phyloP scores from a whole-genome alignment of 2,113 vertebrate genomes.

The Chinchilla lanigera region DNA sequence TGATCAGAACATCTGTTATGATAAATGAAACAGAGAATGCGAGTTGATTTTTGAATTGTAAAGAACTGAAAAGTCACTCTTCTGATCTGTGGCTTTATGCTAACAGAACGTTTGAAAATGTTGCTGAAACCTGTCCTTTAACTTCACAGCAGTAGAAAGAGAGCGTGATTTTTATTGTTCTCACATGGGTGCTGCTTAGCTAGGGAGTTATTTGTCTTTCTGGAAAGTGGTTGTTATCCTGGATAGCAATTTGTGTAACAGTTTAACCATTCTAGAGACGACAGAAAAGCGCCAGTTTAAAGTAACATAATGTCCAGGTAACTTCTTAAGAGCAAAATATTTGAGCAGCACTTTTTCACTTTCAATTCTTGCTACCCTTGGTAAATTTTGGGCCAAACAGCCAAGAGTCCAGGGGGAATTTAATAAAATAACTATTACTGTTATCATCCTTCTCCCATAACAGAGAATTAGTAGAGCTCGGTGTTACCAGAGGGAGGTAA shows the following conservation, averaged over 20 bases:
- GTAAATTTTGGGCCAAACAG: background rate
- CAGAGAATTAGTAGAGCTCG: background rate
- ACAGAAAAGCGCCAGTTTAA: background rate
- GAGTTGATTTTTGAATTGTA: slow-evolving; percentile 79
- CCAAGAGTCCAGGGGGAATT: background rate
- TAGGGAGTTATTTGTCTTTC: slow-evolving; percentile 34
- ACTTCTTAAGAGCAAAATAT: background rate
- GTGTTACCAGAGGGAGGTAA: background rate
- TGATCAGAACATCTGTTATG: slow-evolving; percentile 80
- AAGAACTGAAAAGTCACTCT: slow-evolving; percentile 69
- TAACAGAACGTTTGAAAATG: slow-evolving; percentile 71
- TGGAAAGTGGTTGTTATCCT: slow-evolving; percentile 49
- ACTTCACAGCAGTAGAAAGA: slow-evolving; percentile 37
- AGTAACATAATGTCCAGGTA: background rate
- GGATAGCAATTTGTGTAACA: slow-evolving; percentile 41
- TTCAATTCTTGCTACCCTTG: background rate
- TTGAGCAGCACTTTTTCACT: background rate
- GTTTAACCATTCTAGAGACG: background rate
- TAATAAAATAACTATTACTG: background rate
- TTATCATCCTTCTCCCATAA: background rate
- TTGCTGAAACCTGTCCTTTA: slow-evolving; percentile 63
- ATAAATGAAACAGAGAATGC: slow-evolving; percentile 74
- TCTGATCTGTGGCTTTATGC: slow-evolving; percentile 75
- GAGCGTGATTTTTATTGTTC: slow-evolving; percentile 39
- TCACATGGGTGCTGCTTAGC: background rate